Evolutionary conservation across 2,797 vertebrate species (phyloP).

Genomic region (Enteromius trimaculatus): DNA sequence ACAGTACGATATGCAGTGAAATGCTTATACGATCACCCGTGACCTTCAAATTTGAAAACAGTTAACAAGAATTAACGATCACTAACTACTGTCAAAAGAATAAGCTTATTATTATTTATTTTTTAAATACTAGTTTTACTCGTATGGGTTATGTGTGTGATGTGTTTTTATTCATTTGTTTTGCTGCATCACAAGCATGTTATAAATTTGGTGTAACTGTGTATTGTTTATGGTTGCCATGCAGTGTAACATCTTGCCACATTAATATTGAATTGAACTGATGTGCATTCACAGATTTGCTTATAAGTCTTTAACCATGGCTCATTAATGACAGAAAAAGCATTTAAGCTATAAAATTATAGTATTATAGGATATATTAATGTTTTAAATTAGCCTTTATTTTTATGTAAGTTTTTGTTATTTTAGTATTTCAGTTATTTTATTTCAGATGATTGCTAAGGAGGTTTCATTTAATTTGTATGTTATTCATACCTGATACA

Average conservation of each 20-base stretch:
- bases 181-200: neutral
- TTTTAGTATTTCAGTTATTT: neutral
- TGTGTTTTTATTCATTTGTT: neutral
- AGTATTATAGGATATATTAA: neutral
- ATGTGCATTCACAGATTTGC: neutral
- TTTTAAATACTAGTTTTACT: neutral
- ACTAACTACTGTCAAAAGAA: too few species aligned
- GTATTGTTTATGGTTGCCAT: neutral
- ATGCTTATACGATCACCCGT: too few species aligned
- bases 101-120: too few species aligned
- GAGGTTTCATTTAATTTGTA: neutral
- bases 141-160: neutral
- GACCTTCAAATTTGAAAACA: too few species aligned
- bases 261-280: neutral
- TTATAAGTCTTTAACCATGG: neutral
- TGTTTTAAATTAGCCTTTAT: neutral
- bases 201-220: neutral
- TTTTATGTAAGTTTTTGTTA: neutral
- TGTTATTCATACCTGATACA: neutral
- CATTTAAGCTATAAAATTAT: too few species aligned
- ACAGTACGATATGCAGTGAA: too few species aligned
- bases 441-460: neutral
- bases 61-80: too few species aligned
- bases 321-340: too few species aligned
- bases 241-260: neutral